Percentiles rank a stretch among this genome's conserved stretches.
These are phyloP conservation scores for Nesogale talazaci DNA, from an alignment of 2,113 vertebrate species.

Conservation along the genomic window DNA sequence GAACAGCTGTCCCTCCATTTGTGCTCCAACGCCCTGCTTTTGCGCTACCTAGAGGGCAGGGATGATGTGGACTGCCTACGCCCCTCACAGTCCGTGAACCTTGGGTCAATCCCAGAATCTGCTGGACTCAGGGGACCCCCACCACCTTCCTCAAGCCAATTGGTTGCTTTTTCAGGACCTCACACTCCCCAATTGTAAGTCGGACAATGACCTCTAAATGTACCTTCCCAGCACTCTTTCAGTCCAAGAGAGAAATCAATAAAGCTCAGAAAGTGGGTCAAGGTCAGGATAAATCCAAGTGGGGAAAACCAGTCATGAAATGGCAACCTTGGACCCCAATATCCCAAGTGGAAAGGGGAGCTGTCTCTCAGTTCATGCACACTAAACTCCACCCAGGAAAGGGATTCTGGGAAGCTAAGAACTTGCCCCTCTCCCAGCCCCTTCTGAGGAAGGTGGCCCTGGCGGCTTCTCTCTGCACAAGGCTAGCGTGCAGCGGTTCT, in stretches of 20 bases:
- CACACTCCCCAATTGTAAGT: not conserved
- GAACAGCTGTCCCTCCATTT: conserved; percentile 12
- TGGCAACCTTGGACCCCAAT: not conserved
- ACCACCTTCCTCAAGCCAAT: not conserved
- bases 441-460: not conserved
- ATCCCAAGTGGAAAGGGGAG: not conserved
- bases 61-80: not conserved
- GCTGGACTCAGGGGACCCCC: not conserved
- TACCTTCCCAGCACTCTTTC: not conserved
- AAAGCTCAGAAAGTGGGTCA: not conserved
- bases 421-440: not conserved
- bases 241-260: not conserved
- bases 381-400: not conserved
- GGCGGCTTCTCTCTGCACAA: not conserved
- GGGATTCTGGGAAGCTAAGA: not conserved
- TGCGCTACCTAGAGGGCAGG: conserved; percentile 13
- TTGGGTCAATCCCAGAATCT: too few relatives aligned
- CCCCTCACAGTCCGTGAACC: not conserved
- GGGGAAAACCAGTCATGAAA: not conserved
- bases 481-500: too few relatives aligned
- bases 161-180: not conserved
- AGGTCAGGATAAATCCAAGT: not conserved
- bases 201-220: not conserved
- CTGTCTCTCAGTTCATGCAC: not conserved
- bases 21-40: not conserved